These are phyloP conservation scores for Eurosta solidaginis DNA, from an alignment of 1,140 invertebrate genomes.

Conservation along the genomic window DNA sequence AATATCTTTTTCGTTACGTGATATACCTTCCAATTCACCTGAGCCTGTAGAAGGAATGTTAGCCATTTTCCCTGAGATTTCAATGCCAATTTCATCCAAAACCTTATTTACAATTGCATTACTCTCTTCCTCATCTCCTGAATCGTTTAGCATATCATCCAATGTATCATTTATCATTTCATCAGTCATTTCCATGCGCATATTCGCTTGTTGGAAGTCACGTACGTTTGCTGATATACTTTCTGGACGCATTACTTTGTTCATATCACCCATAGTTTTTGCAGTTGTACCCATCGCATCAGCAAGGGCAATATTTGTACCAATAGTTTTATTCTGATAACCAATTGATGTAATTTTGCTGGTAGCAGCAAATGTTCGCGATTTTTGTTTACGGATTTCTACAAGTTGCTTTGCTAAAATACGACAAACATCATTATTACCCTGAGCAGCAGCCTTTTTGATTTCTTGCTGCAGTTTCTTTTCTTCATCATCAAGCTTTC, in stretches of 20 bases:
- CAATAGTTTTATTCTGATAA: conserved; percentile 85
- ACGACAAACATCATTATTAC: conserved; percentile 81
- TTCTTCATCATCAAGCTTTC: conserved; percentile 82
- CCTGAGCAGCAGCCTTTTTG: conserved; percentile 83
- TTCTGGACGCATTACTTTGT: conserved; percentile 84
- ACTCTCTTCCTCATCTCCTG: conserved; percentile 87
- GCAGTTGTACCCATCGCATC: conserved; percentile 85
- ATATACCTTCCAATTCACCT: conserved; percentile 66
- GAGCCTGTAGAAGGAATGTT: conserved; percentile 67
- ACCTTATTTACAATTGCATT: conserved; percentile 86
- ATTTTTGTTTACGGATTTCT: conserved; percentile 85
- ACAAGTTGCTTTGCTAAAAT: conserved; percentile 89
- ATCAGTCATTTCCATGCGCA: conserved; percentile 92
- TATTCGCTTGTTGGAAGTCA: conserved; percentile 80
- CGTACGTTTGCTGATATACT: conserved; percentile 80
- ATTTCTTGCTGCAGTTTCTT: conserved; percentile 91
- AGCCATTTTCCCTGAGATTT: conserved; percentile 81
- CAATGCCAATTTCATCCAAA: conserved; percentile 94
- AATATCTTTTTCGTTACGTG: conserved; percentile 74
- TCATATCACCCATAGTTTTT: conserved; percentile 87
- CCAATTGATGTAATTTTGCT: conserved; percentile 80
- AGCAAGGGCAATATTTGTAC: conserved; percentile 83
- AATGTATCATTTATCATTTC: conserved; percentile 93
- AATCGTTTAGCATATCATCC: conserved; percentile 87
- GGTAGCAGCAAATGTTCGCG: conserved; percentile 76